Conservation (phyloP, 2,888 invertebrate genomes). For the Merodon equestris region DNA sequence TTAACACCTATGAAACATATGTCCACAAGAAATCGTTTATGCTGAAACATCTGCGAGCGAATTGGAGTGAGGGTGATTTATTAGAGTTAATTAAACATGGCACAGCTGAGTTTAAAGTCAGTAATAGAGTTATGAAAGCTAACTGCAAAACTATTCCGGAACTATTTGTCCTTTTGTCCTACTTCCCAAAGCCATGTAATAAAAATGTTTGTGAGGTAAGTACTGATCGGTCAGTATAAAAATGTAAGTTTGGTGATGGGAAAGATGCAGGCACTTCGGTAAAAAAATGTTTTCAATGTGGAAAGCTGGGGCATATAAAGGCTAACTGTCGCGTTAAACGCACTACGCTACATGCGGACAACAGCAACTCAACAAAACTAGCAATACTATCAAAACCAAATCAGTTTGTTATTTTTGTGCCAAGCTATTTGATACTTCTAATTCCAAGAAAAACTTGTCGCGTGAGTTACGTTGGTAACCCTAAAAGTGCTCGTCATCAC, state of each 20-base stretch:
- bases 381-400: constrained; percentile 5
- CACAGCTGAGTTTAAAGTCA: constrained; percentile 22
- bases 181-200: constrained; percentile 3
- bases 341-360: not conserved
- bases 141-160: constrained; percentile 26
- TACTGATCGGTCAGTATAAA: constrained; percentile 1
- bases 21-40: constrained; percentile 16
- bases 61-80: constrained; percentile 14
- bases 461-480: too few relatives aligned
- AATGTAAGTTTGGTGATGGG: too few relatives aligned
- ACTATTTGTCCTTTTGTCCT: constrained; percentile 19
- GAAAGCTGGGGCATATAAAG: too few relatives aligned
- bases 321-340: constrained; percentile 25
- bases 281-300: constrained; percentile 36
- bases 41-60: constrained; percentile 15
- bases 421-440: constrained; percentile 13
- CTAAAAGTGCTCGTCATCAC: too few relatives aligned
- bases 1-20: constrained; percentile 25
- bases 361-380: constrained; percentile 12
- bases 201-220: too few relatives aligned
- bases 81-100: constrained; percentile 15
- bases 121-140: constrained; percentile 23
- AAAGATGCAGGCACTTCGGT: constrained; percentile 2
- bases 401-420: constrained; percentile 15
- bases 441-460: constrained; percentile 21